Conservation (phyloP, 2,888 invertebrate species). For the Didymodactylos carnosus region DNA sequence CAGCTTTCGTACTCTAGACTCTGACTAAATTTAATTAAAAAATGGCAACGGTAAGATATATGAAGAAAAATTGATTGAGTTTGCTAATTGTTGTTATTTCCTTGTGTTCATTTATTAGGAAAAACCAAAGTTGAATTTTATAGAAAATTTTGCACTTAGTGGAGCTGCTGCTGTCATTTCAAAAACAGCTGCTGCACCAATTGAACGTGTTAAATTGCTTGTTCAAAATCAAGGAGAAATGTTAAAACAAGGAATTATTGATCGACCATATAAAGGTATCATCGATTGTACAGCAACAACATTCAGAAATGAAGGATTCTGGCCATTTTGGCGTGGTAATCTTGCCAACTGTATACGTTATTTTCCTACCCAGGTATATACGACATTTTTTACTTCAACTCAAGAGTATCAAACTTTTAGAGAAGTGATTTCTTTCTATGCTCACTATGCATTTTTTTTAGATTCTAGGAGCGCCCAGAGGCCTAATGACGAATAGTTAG, state of each 20-base stretch:
- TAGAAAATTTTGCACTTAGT: conserved; percentile 32
- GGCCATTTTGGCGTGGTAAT: conserved; percentile 77
- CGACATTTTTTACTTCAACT: no score
- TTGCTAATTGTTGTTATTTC: no score
- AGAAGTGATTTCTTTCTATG: no score
- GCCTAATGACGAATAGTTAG: no score
- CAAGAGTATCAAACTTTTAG: no score
- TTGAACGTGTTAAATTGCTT: conserved; percentile 33
- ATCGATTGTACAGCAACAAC: conserved; percentile 35
- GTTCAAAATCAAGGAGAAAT: conserved; percentile 35
- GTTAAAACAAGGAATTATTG: conserved; percentile 36
- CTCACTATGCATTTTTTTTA: no score
- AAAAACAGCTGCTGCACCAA: conserved; percentile 35
- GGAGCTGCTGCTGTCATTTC: conserved; percentile 34
- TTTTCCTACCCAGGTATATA: conserved; percentile 35
- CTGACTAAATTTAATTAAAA: no score
- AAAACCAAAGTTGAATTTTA: conserved; percentile 19
- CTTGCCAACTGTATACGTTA: conserved; percentile 68
- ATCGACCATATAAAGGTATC: conserved; percentile 68
- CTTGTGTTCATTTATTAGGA: neutral
- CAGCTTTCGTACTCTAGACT: no score
- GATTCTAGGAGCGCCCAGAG: no score
- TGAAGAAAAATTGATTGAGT: no score
- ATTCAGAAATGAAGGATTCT: conserved; percentile 39
- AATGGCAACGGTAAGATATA: no score